phyloP scores from a whole-genome alignment of 2,113 vertebrate species.

The Rattus norvegicus region GRCr8 NC_086023.1:73922501-73923000 shows the following conservation, averaged over 20 bases:
- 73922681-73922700: conserved; percentile 51
- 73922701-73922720: conserved; percentile 46
- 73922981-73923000: conserved; percentile 60
- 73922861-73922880: conserved; percentile 47
- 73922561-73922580: background rate
- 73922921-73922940: conserved; percentile 16
- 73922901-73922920: conserved; percentile 28
- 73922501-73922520: conserved; percentile 14
- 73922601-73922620: conserved; percentile 62
- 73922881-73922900: background rate
- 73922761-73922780: conserved; percentile 45
- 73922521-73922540: conserved; percentile 7
- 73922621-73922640: background rate
- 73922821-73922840: conserved; percentile 51
- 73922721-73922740: background rate
- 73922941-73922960: conserved; percentile 7
- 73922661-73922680: conserved; percentile 48
- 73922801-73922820: conserved; percentile 62
- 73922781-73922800: background rate
- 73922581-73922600: background rate
- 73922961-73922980: conserved; percentile 10
- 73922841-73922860: conserved; percentile 59
- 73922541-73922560: background rate
- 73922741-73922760: conserved; percentile 48
- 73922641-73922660: conserved; percentile 3